These are phyloP conservation scores for Diogma glabrata DNA, from an alignment of 2,888 invertebrate genomes.

Conservation along the genomic window DNA sequence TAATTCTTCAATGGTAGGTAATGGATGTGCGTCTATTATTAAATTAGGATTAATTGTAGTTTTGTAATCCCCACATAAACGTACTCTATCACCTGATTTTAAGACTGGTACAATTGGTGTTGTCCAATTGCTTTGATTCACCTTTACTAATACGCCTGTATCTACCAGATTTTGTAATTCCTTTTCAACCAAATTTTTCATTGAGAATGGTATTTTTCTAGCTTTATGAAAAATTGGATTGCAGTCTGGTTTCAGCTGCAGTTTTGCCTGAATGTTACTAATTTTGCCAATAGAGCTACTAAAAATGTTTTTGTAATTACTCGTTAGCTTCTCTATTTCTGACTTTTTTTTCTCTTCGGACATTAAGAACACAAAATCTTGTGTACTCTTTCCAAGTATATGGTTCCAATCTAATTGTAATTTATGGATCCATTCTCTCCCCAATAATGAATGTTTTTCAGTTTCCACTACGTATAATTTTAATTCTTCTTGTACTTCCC, in stretches of 20 bases:
- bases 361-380: too few relatives aligned
- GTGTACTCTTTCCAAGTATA: not conserved
- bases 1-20: constrained; percentile 22
- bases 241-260: constrained; percentile 15
- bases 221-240: constrained; percentile 17
- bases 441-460: constrained; percentile 20
- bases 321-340: too few relatives aligned
- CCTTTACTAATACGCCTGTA: constrained; percentile 11
- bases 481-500: constrained; percentile 14
- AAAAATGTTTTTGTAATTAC: constrained; percentile 6
- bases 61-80: constrained; percentile 22
- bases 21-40: constrained; percentile 22
- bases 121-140: too few relatives aligned
- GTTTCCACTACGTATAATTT: constrained; percentile 19
- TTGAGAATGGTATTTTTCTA: constrained; percentile 17
- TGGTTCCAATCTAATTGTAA: constrained; percentile 18
- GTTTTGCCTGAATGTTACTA: constrained; percentile 8
- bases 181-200: constrained; percentile 11
- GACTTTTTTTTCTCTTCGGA: too few relatives aligned
- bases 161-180: constrained; percentile 17
- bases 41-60: constrained; percentile 23
- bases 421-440: constrained; percentile 21
- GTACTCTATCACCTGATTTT: constrained; percentile 21
- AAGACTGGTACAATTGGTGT: constrained; percentile 26
- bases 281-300: constrained; percentile 6